Evolutionary conservation across 2,797 vertebrate species (phyloP).

Genomic region (Miichthys miiuy): DNA sequence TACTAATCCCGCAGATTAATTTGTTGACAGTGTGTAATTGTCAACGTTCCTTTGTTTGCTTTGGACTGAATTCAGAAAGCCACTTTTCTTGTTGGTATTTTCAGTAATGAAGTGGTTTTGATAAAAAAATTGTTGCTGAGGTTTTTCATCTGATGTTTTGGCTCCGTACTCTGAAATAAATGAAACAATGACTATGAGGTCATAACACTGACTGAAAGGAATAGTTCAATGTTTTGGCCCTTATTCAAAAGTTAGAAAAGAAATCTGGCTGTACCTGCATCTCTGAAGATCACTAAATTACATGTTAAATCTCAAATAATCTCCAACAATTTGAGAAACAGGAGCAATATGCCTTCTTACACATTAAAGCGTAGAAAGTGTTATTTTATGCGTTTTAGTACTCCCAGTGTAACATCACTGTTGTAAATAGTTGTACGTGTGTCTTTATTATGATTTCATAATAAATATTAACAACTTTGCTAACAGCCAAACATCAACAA

Average conservation of each 20-base stretch:
- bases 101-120: constrained; percentile 20
- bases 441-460: too few relatives aligned
- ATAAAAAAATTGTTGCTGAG: constrained; percentile 5
- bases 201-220: not conserved
- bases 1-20: constrained; percentile 27
- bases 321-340: too few relatives aligned
- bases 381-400: too few relatives aligned
- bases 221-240: not conserved
- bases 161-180: not conserved
- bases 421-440: too few relatives aligned
- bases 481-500: too few relatives aligned
- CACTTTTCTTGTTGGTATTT: constrained; percentile 26
- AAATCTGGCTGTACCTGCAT: not conserved
- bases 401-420: too few relatives aligned
- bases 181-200: not conserved
- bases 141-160: constrained; percentile 26
- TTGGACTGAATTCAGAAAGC: constrained; percentile 26
- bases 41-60: constrained; percentile 6
- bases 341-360: too few relatives aligned
- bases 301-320: not conserved
- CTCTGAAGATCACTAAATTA: too few relatives aligned
- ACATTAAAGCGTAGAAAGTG: too few relatives aligned
- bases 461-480: too few relatives aligned
- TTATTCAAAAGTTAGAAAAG: not conserved
- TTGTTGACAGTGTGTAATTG: constrained; percentile 34